Evolutionary conservation across 2,113 vertebrate species (phyloP).

Genomic region (Lagopus leucura): DNA sequence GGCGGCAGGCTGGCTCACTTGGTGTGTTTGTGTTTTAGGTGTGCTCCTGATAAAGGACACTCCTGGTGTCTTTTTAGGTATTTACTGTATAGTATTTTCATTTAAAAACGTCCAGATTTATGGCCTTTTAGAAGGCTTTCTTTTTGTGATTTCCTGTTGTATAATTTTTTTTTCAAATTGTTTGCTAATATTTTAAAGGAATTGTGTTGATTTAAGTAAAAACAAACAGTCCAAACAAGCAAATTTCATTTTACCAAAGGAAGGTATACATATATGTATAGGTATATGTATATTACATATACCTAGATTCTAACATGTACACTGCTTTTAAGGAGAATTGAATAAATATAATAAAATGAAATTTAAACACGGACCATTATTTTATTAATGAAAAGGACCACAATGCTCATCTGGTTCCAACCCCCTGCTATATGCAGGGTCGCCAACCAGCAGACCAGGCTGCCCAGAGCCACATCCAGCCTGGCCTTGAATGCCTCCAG

Average conservation of each 20-base stretch:
- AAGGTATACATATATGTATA: too few relatives aligned
- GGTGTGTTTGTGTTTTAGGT: neutral
- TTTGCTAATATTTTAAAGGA: neutral
- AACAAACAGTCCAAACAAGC: neutral
- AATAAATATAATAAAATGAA: neutral
- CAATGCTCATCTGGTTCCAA: too few relatives aligned
- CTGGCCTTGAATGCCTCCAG: too few relatives aligned
- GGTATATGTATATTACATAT: neutral
- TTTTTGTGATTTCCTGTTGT: neutral
- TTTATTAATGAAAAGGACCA: neutral
- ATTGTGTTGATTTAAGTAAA: neutral
- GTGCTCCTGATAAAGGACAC: neutral
- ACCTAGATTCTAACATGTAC: neutral
- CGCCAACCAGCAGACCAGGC: too few relatives aligned
- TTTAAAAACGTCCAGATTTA: neutral
- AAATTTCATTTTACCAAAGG: neutral
- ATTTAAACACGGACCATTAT: neutral
- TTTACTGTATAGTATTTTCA: neutral
- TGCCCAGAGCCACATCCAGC: too few relatives aligned
- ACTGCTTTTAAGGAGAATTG: neutral
- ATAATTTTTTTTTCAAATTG: neutral
- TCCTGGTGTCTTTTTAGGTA: neutral
- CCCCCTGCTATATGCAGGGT: too few relatives aligned
- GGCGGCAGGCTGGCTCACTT: neutral
- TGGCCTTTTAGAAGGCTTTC: constrained; percentile 21